Conservation (phyloP, 2,113 vertebrate species). For the Axis porcinus region DNA sequence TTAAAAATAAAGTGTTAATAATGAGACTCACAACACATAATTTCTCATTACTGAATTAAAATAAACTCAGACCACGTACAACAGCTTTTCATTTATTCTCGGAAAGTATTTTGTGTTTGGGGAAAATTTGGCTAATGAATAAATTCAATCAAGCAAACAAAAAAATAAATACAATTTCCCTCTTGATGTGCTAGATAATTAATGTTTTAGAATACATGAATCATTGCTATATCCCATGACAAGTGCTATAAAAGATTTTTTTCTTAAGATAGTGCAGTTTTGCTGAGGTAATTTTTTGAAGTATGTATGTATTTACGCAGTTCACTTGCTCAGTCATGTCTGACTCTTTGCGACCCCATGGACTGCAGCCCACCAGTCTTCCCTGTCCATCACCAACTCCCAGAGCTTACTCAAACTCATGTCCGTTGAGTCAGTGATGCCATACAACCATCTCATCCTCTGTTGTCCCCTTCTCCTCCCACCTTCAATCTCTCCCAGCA, state of each 20-base stretch:
- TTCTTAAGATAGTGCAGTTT: not conserved
- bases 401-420: not conserved
- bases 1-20: not conserved
- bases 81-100: conserved; percentile 48
- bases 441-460: not conserved
- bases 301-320: not conserved
- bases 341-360: not conserved
- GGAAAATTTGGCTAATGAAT: conserved; percentile 48
- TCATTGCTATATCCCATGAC: not conserved
- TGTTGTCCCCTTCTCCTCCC: not conserved
- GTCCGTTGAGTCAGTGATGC: not conserved
- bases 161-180: conserved; percentile 50
- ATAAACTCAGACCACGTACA: conserved; percentile 6
- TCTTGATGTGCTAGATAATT: conserved; percentile 48
- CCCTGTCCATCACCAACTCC: not conserved
- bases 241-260: not conserved
- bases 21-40: not conserved
- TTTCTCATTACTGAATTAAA: conserved; percentile 34
- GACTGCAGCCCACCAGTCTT: not conserved
- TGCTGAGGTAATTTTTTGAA: not conserved
- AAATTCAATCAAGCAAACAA: conserved; percentile 54
- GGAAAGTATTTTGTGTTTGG: conserved; percentile 34
- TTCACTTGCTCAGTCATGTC: not conserved
- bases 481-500: not conserved
- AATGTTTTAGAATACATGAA: conserved; percentile 22